Conservation (phyloP, 2,888 invertebrate genomes). For the Linnaemya tessellans region DNA sequence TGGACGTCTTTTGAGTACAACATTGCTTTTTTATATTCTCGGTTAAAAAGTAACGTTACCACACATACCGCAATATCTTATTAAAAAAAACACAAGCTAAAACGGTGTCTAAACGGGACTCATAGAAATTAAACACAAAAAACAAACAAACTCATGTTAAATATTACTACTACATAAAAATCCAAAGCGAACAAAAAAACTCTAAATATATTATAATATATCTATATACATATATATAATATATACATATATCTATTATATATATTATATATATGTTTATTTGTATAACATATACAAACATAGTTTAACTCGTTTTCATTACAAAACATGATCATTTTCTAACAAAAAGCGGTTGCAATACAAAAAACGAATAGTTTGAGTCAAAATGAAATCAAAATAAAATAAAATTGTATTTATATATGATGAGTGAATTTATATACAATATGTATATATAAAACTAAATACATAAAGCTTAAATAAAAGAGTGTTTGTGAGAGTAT, state of each 20-base stretch:
- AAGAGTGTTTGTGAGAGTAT: conserved; percentile 46
- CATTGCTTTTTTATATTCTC: conserved; percentile 82
- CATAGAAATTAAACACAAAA: conserved; percentile 51
- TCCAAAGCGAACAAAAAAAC: conserved; percentile 42
- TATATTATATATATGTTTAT: conserved; percentile 55
- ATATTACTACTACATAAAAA: conserved; percentile 59
- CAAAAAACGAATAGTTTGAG: conserved; percentile 49
- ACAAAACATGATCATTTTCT: conserved; percentile 63
- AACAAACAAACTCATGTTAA: conserved; percentile 62
- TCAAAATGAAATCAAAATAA: conserved; percentile 70
- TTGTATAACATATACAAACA: conserved; percentile 45
- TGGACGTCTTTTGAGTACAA: conserved; percentile 82
- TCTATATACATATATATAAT: conserved; percentile 59
- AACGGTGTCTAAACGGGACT: conserved; percentile 67
- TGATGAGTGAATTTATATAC: conserved; percentile 65
- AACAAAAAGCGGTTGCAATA: conserved; percentile 35
- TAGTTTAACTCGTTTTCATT: conserved; percentile 55
- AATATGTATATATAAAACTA: conserved; percentile 57
- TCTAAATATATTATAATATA: conserved; percentile 71
- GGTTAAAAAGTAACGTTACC: conserved; percentile 75
- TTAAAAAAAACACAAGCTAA: conserved; percentile 53
- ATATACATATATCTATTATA: conserved; percentile 56
- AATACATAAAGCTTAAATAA: conserved; percentile 45
- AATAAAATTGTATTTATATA: conserved; percentile 70
- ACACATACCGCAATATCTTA: conserved; percentile 72